phyloP scores from a whole-genome alignment of 2,888 invertebrate genomes.

The Tachina grossa region DNA sequence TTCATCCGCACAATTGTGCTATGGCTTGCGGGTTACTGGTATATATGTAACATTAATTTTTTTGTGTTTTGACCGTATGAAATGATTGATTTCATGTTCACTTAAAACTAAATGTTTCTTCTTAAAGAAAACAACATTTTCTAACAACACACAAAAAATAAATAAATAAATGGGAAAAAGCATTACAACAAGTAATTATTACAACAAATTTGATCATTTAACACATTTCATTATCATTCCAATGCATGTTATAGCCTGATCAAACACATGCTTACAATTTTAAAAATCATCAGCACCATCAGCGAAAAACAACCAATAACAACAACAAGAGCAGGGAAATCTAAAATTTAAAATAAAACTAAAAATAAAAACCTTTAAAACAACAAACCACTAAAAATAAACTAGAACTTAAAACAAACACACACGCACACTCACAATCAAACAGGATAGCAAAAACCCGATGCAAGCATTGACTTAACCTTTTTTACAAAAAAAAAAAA shows the following conservation, averaged over 20 bases:
- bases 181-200: constrained; percentile 69
- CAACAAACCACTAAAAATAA: constrained; percentile 35
- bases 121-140: constrained; percentile 28
- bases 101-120: constrained; percentile 34
- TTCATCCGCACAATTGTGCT: too few relatives aligned
- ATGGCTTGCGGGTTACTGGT: too few relatives aligned
- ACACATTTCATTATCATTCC: constrained; percentile 71
- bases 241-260: constrained; percentile 66
- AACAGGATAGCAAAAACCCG: constrained; percentile 6
- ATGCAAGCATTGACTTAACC: constrained; percentile 52
- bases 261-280: constrained; percentile 69
- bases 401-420: constrained; percentile 10
- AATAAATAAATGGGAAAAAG: constrained; percentile 16
- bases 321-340: constrained; percentile 3
- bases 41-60: constrained; percentile 20
- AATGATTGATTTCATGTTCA: constrained; percentile 50
- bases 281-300: constrained; percentile 43
- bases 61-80: constrained; percentile 1
- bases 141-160: constrained; percentile 15
- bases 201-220: constrained; percentile 70
- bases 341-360: constrained; percentile 9
- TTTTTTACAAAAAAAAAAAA: constrained; percentile 15
- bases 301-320: neutral
- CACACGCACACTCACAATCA: neutral
- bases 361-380: constrained; percentile 51